Evolutionary conservation across 2,113 vertebrate genomes (phyloP).

Genomic region (Callipepla squamata): DNA sequence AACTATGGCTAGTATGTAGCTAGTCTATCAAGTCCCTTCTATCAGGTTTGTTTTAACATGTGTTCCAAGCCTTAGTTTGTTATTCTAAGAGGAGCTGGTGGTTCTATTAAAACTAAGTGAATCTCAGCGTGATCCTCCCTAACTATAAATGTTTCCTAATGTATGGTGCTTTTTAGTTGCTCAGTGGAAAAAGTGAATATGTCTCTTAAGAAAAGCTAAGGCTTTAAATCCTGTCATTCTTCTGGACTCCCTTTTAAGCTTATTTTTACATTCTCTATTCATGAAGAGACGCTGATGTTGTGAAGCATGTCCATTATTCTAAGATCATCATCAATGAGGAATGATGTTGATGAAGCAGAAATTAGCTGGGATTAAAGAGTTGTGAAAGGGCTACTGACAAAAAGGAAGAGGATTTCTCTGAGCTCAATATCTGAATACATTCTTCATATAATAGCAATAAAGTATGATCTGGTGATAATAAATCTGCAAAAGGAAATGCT

Average conservation of each 20-base stretch:
- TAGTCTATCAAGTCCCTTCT: not conserved
- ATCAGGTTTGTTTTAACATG: not conserved
- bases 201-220: not conserved
- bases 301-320: not conserved
- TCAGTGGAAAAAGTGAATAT: not conserved
- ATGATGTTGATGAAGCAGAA: slow-evolving; percentile 46
- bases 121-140: not conserved
- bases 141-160: not conserved
- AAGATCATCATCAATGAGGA: slow-evolving; percentile 30
- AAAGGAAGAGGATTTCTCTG: slow-evolving; percentile 29
- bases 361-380: slow-evolving; percentile 45
- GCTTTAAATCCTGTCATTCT: not conserved
- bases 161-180: not conserved
- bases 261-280: slow-evolving; percentile 8
- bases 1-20: not conserved
- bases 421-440: slow-evolving; percentile 3
- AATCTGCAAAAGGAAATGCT: slow-evolving; percentile 12
- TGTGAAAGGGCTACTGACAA: slow-evolving; percentile 33
- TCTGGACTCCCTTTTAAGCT: not conserved
- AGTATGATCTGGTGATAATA: not conserved
- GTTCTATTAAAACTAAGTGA: not conserved
- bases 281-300: not conserved
- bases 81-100: not conserved
- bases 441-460: slow-evolving; percentile 20
- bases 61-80: not conserved